phyloP scores from a whole-genome alignment of 92 coral and sea anemone species.

The Galaxea fascicularis region DNA sequence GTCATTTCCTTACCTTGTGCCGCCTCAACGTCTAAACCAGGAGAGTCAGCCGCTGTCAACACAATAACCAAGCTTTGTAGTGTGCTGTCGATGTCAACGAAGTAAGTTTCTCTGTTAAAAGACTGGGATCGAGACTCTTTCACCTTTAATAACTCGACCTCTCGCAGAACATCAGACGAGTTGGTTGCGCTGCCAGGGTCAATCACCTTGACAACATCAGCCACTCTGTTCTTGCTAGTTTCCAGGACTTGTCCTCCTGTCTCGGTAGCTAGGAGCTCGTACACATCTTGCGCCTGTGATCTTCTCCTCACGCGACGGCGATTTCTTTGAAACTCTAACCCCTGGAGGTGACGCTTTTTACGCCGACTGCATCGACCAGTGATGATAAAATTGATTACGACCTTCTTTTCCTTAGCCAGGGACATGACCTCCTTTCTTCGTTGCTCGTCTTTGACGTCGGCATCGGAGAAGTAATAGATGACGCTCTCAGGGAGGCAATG shows the following conservation, averaged over 20 bases:
- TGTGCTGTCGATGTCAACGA: constrained; percentile 51
- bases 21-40: background rate
- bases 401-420: constrained; percentile 54
- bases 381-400: constrained; percentile 34
- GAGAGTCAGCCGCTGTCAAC: constrained; percentile 26
- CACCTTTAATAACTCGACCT: constrained; percentile 50
- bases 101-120: constrained; percentile 7
- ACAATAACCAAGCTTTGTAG: constrained; percentile 37
- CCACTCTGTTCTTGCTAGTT: constrained; percentile 41
- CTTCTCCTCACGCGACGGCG: constrained; percentile 34
- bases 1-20: constrained; percentile 28
- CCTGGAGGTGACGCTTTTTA: constrained; percentile 8
- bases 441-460: constrained; percentile 54
- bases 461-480: constrained; percentile 66
- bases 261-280: constrained; percentile 60
- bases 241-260: constrained; percentile 74
- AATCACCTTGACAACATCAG: constrained; percentile 49
- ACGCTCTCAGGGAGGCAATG: constrained; percentile 53
- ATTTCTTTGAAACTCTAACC: background rate
- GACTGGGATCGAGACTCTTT: constrained; percentile 19
- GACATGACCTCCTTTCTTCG: constrained; percentile 47
- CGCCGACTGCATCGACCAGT: constrained; percentile 51
- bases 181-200: constrained; percentile 31
- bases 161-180: constrained; percentile 35
- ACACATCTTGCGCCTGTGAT: constrained; percentile 36